Evolutionary conservation across 2,113 vertebrate species (phyloP), one percentile per base, ranked within the genome.

Genomic region (Lasiurus borealis): DNA sequence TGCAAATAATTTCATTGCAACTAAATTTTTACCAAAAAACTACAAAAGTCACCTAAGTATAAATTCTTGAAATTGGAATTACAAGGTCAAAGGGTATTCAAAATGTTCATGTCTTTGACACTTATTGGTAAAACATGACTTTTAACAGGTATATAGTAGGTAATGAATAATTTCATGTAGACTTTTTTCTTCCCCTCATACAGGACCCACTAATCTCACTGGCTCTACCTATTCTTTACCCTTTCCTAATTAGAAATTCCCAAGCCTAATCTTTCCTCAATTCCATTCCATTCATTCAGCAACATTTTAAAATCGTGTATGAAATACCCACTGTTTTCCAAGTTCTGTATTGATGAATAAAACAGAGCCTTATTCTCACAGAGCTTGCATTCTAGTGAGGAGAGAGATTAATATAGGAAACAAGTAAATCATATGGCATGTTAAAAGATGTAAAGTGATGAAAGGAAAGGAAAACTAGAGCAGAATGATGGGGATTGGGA

Each of bases 31-130:
- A 76, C 46, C 16, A 23, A 25, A 87, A 40, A 52, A 46, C 9
- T 27, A 46, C 23, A 23, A 57, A 3, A 31, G 27, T 40, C 59
- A 83, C 21, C 73, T 95, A 59, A 80, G 9, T 25, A 82, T 8
- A 88, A 69, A 83, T 69, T 88, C 40, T 83, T 75, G 19, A 88
- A 76, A 76, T n/a, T 82, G 18, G 31, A 88, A 82, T 50, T 88
- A 34, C 71, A 52, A 48, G 40, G 19, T 83, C 50, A 77, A 83
- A 76, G 19, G 8, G 18, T 36, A 18, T 48, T 75, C 44, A 82
- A 27, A 59, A 83, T 68, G 4, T 59, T 69, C 25, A 34, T n/a
- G 48, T 21, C 69, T 57, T 88, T 59, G n/a, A 34, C 23, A n/a
- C 1, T 19, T 59, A 21, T 19, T 50, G 59, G 27, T 76, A 92